Percentiles rank a stretch among this genome's conserved stretches.
phyloP scores from a whole-genome alignment of 2,888 invertebrate species.

The Sminthurides aquaticus region DNA sequence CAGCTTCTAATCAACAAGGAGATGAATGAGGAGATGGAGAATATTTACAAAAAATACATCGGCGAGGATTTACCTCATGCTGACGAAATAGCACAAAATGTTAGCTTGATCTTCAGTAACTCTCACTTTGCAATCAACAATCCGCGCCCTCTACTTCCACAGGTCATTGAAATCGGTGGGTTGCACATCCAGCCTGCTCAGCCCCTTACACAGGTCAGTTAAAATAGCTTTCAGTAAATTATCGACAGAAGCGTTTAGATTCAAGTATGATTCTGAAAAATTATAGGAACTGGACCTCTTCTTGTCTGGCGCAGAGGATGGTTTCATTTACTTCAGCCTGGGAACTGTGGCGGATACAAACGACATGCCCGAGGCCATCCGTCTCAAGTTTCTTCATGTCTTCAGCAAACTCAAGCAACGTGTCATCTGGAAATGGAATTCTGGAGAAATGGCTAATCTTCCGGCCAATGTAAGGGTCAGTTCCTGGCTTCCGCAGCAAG shows the following conservation, averaged over 20 bases:
- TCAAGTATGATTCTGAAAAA: no score
- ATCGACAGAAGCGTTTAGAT: no score
- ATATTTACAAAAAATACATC: slow-evolving; percentile 45
- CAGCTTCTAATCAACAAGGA: no score
- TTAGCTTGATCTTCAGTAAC: slow-evolving; percentile 41
- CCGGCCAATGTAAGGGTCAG: slow-evolving; percentile 56
- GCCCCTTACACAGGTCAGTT: slow-evolving; percentile 39
- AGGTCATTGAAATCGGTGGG: slow-evolving; percentile 43
- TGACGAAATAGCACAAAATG: slow-evolving; percentile 36
- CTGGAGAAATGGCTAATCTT: slow-evolving; percentile 55
- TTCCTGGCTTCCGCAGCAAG: slow-evolving; percentile 69
- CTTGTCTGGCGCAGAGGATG: slow-evolving; percentile 53
- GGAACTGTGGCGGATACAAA: slow-evolving; percentile 73
- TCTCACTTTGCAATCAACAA: slow-evolving; percentile 38
- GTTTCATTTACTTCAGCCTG: slow-evolving; percentile 78
- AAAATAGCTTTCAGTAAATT: background rate
- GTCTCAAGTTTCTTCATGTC: slow-evolving; percentile 62
- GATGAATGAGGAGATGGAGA: background rate
- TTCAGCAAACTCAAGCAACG: slow-evolving; percentile 68
- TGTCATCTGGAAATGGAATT: slow-evolving; percentile 79
- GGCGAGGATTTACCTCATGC: slow-evolving; percentile 30
- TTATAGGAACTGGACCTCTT: slow-evolving; percentile 30
- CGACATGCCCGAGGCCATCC: slow-evolving; percentile 67
- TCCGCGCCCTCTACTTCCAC: slow-evolving; percentile 38
- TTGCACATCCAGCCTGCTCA: slow-evolving; percentile 41